A percentile compares a stretch with the other conserved stretches of the same genome.
Conservation (phyloP, 2,888 invertebrate species). For the Andrena trimmerana region DNA sequence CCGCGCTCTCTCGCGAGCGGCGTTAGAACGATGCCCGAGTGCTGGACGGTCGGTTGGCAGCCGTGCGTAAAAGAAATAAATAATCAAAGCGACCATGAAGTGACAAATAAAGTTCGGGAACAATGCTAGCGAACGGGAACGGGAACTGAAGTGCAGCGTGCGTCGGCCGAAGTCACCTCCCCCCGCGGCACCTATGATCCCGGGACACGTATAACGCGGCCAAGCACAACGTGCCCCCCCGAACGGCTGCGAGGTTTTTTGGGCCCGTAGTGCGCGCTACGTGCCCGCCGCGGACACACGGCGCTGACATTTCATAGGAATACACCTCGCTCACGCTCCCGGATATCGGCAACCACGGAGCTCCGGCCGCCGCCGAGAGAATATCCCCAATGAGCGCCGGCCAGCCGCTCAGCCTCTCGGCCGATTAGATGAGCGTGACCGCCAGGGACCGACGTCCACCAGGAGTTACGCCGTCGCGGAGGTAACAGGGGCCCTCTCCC, state of each 20-base stretch:
- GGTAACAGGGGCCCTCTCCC: slow-evolving; percentile 28
- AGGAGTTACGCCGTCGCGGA: slow-evolving; percentile 43
- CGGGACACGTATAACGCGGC: slow-evolving; percentile 46
- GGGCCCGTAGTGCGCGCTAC: slow-evolving; percentile 68
- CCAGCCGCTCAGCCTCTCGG: slow-evolving; percentile 36
- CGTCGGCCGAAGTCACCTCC: slow-evolving; percentile 62
- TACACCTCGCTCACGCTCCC: slow-evolving; percentile 59
- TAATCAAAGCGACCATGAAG: slow-evolving; percentile 85
- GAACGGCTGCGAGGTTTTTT: slow-evolving; percentile 42
- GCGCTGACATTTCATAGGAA: slow-evolving; percentile 73
- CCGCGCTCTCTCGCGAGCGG: slow-evolving; percentile 43
- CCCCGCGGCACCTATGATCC: slow-evolving; percentile 60
- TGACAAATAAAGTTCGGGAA: slow-evolving; percentile 84
- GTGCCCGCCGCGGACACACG: slow-evolving; percentile 63
- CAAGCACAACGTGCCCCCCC: slow-evolving; percentile 53
- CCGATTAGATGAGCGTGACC: slow-evolving; percentile 62
- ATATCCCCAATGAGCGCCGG: slow-evolving; percentile 40
- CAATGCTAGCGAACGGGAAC: slow-evolving; percentile 80
- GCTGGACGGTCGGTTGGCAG: slow-evolving; percentile 81
- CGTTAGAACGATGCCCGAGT: slow-evolving; percentile 76
- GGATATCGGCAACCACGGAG: slow-evolving; percentile 49
- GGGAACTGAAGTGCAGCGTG: slow-evolving; percentile 71
- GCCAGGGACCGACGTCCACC: slow-evolving; percentile 45
- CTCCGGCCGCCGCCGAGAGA: slow-evolving; percentile 44
- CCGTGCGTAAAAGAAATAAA: slow-evolving; percentile 84